phyloP scores from a whole-genome alignment of 2,888 invertebrate genomes.

The Aphidoletes aphidimyza region DNA sequence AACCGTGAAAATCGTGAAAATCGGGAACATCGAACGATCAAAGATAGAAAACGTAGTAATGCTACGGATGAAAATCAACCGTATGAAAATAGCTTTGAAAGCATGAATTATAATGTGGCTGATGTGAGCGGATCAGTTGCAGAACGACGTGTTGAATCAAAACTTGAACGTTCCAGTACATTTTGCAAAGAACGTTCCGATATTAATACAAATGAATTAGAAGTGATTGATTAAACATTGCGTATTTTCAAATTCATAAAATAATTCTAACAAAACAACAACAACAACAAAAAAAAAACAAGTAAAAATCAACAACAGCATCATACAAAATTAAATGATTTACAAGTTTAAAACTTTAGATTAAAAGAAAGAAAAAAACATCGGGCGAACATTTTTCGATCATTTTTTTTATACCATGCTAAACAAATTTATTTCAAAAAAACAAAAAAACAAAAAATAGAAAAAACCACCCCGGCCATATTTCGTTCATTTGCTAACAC shows the following conservation, averaged over 20 bases:
- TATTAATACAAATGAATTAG: constrained; percentile 58
- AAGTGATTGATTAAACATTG: neutral
- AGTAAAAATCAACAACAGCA: neutral
- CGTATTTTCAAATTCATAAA: too few species aligned
- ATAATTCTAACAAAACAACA: too few species aligned
- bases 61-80: neutral
- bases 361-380: too few species aligned
- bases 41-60: constrained; percentile 1
- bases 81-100: neutral
- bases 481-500: neutral
- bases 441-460: neutral
- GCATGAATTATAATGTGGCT: neutral
- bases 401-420: too few species aligned
- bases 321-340: too few species aligned
- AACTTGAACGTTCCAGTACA: constrained; percentile 66
- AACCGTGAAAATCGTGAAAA: constrained; percentile 1
- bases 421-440: neutral
- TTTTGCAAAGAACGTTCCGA: constrained; percentile 66
- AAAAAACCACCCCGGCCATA: too few species aligned
- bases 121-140: constrained; percentile 3
- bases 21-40: too few species aligned
- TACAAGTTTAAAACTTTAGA: too few species aligned
- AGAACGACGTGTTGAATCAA: constrained; percentile 60
- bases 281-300: too few species aligned
- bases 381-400: neutral